A percentile compares a stretch with the other conserved stretches of the same genome.
These are phyloP conservation scores for Tyrophagus putrescentiae DNA, from an alignment of 1,140 invertebrate species.

Conservation along the genomic window DNA sequence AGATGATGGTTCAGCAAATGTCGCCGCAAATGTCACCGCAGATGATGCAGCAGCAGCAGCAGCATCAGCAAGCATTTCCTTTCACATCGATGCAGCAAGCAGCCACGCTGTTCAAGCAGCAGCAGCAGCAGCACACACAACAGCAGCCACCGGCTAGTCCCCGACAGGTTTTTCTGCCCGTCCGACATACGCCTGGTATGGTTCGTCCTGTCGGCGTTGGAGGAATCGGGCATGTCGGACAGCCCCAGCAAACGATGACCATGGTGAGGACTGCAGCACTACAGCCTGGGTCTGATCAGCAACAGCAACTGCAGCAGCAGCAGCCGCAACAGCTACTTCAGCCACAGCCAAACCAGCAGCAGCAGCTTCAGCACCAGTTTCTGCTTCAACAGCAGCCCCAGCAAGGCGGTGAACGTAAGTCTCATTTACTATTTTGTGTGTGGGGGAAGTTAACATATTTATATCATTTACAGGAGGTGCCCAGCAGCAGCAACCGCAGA, in stretches of 20 bases:
- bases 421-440: no score
- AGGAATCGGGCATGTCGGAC: conserved; percentile 12
- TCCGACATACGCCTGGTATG: conserved; percentile 38
- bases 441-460: no score
- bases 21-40: no score
- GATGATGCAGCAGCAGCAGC: background rate
- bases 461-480: no score
- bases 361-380: no score
- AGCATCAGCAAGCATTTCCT: background rate
- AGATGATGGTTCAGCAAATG: background rate
- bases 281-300: background rate
- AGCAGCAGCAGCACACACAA: conserved; percentile 27
- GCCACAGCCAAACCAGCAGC: conserved; percentile 16
- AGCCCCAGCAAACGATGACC: conserved; percentile 19
- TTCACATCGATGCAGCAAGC: conserved; percentile 10
- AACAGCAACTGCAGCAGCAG: conserved; percentile 9
- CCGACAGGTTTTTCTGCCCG: conserved; percentile 31
- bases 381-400: no score
- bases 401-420: no score
- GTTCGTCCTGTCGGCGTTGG: background rate
- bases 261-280: background rate
- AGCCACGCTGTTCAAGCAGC: background rate
- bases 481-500: no score
- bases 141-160: conserved; percentile 28
- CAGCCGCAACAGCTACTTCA: conserved; percentile 20